These are phyloP conservation scores for Garra rufa DNA, from an alignment of 2,113 vertebrate genomes.

Conservation along the genomic window DNA sequence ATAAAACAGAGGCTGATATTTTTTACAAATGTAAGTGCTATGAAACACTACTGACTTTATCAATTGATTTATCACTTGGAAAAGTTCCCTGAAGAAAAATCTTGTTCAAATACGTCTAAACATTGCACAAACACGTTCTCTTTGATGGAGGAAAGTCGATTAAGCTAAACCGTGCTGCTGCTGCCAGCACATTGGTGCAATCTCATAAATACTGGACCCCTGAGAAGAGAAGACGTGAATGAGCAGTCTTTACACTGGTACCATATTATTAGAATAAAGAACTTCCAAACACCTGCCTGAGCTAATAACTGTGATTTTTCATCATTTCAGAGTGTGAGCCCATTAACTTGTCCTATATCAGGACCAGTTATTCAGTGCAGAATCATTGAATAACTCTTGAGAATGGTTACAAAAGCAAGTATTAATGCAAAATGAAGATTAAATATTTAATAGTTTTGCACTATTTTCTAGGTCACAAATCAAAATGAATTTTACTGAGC, in stretches of 20 bases:
- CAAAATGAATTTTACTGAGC: not conserved
- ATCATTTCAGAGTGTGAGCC: not conserved
- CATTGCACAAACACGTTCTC: not conserved
- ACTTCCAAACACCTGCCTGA: not conserved
- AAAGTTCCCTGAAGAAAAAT: not conserved
- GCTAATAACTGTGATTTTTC: not conserved
- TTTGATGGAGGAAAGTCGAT: slow-evolving; percentile 20
- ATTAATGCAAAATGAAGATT: not conserved
- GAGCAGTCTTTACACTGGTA: not conserved
- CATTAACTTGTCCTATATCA: not conserved
- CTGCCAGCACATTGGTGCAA: slow-evolving; percentile 32
- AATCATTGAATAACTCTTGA: not conserved
- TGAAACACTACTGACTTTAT: not conserved
- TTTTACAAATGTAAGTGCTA: not conserved
- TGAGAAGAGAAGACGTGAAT: not conserved
- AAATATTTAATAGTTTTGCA: not conserved
- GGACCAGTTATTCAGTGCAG: not conserved
- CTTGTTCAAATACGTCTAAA: slow-evolving; percentile 10
- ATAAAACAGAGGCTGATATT: not conserved
- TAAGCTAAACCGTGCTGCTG: not conserved
- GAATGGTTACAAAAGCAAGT: not conserved
- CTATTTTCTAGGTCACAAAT: not conserved
- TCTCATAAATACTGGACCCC: slow-evolving; percentile 3
- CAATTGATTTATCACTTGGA: not conserved
- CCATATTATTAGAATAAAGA: not conserved